A percentile compares a stretch with the other conserved stretches of the same genome.
Evolutionary conservation across 1,140 invertebrate species (phyloP).

Genomic region (Zaprionus tsacasi): DNA sequence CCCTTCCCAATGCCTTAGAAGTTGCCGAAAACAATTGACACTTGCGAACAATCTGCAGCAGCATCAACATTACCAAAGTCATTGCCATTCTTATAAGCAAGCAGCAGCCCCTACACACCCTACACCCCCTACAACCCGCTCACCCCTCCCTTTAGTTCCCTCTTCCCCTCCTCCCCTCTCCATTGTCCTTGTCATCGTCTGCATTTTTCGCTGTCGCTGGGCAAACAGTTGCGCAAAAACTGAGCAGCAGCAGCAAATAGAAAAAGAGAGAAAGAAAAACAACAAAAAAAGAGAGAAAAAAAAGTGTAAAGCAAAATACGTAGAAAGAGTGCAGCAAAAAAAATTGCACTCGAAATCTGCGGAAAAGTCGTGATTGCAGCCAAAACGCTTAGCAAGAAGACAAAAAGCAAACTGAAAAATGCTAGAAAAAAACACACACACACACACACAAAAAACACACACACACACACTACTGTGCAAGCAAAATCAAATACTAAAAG

Average conservation of each 20-base stretch:
- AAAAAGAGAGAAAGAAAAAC: constrained; percentile 17
- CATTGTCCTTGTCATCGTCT: constrained; percentile 48
- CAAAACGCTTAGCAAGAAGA: constrained; percentile 70
- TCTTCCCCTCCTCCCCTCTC: background rate
- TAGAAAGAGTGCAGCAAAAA: constrained; percentile 47
- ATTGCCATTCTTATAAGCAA: constrained; percentile 50
- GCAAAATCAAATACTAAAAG: constrained; percentile 39
- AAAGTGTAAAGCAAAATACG: constrained; percentile 13
- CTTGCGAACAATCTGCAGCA: constrained; percentile 72
- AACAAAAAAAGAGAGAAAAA: background rate
- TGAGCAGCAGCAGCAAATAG: constrained; percentile 39
- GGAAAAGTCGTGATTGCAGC: constrained; percentile 81
- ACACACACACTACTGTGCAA: constrained; percentile 2
- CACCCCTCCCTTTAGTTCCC: background rate
- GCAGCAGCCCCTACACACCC: background rate
- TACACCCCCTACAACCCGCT: background rate
- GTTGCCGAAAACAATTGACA: constrained; percentile 75
- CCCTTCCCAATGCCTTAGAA: background rate
- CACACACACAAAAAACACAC: background rate
- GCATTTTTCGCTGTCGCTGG: constrained; percentile 64
- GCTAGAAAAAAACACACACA: background rate
- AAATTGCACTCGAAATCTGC: constrained; percentile 79
- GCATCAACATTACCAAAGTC: constrained; percentile 57
- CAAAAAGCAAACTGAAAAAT: constrained; percentile 35
- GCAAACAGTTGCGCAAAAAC: constrained; percentile 63